A percentile compares a stretch with the other conserved stretches of the same genome.
Conservation (phyloP, 2,888 invertebrate species). For the Imbricaverruca yamaguchii region DNA sequence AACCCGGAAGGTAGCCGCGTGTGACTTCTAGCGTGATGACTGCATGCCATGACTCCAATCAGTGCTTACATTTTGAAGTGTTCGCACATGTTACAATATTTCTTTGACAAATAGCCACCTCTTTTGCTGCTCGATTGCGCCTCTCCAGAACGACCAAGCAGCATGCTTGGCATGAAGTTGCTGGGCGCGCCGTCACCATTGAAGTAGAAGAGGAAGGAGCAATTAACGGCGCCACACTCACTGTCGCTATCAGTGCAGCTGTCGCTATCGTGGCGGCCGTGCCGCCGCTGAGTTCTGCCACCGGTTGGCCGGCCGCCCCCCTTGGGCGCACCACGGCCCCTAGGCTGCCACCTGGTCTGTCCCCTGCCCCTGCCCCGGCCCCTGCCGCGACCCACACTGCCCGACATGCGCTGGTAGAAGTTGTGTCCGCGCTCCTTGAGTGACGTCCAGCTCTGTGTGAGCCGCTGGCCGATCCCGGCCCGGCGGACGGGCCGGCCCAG, state of each 20-base stretch:
- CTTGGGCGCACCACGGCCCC: background rate
- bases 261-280: background rate
- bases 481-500: background rate
- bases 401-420: background rate
- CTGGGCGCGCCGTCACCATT: background rate
- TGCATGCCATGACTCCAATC: no score
- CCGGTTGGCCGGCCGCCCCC: background rate
- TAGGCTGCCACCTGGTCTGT: no score
- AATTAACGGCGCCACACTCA: background rate
- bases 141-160: background rate
- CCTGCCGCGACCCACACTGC: background rate
- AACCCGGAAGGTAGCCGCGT: no score
- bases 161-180: background rate
- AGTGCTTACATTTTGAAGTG: no score
- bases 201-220: constrained; percentile 7
- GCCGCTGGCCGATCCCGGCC: background rate
- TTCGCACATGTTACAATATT: background rate
- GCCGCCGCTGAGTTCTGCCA: background rate
- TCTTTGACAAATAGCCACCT: background rate
- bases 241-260: background rate
- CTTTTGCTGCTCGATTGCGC: background rate
- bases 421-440: background rate
- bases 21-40: no score
- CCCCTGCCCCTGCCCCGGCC: background rate
- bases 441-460: background rate